Evolutionary conservation across 2,888 invertebrate genomes (phyloP).

Genomic region (Lamellibrachia satsuma): DNA sequence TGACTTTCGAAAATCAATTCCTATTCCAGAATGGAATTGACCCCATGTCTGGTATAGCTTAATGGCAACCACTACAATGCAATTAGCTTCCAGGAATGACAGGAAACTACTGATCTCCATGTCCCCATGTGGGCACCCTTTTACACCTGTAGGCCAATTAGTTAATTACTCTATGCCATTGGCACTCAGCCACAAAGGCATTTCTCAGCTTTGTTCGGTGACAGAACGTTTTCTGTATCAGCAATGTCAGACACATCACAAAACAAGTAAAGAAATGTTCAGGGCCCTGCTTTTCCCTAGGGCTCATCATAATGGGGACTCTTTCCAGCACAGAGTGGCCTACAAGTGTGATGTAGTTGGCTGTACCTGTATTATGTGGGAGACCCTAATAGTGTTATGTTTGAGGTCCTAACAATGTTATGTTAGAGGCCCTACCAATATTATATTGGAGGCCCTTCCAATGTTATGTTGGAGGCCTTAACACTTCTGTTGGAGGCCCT

Average conservation of each 20-base stretch:
- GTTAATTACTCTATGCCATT: not conserved
- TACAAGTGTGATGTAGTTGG: not conserved
- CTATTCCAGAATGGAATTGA: not conserved
- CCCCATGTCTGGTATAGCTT: not conserved
- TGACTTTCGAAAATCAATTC: no score
- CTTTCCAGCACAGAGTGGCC: not conserved
- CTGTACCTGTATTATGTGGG: not conserved
- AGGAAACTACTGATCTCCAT: not conserved
- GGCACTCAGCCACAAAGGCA: not conserved
- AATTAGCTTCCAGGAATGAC: not conserved
- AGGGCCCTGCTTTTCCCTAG: not conserved
- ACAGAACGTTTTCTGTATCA: not conserved
- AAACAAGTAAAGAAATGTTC: not conserved
- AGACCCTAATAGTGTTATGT: not conserved
- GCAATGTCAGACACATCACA: not conserved
- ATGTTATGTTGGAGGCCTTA: no score
- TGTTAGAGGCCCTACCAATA: not conserved
- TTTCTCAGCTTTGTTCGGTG: not conserved
- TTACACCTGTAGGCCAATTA: constrained; percentile 1
- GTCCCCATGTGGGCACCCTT: not conserved
- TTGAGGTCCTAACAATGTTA: not conserved
- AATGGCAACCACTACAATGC: not conserved
- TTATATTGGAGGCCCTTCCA: no score
- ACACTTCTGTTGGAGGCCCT: no score
- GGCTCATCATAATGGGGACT: not conserved